Base-by-base conservation (phyloP, 1,140 invertebrate species). In the Dreissena rostriformis region DNA sequence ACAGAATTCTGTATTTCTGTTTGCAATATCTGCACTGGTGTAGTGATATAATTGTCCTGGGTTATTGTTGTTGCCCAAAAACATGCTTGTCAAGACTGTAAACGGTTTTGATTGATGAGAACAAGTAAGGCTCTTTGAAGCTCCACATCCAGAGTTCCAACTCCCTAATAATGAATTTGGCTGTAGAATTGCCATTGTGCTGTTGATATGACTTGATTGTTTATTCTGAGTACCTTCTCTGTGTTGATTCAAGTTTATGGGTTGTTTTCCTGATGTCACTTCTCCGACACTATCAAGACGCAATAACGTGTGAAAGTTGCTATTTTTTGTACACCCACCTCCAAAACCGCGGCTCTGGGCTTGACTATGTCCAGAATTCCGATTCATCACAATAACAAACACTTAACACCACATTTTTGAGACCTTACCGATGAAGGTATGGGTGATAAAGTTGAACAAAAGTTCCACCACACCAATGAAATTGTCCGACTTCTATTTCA, bases 11-110 rank as follows among this genome's bases (percentile, higher is more conserved):
- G 17, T 28, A 26, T 68, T 39, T 68, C 26, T 17, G 17, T 68
- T 68, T 4, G 26, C 6, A 19, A 68, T 28, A 26, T 68, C 29
- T 17, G 17, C 26, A 68, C 17, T 68, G 24, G 15, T 87, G 76
- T 87, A 71, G n/a, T 85, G 79, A 53, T 80, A 79, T 39, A 87
- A 67, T 52, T 82, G 71, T 4, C 51, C 65, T 15, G 52, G 66
- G 22, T 29, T 65, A 19, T 19, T 39, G 29, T 17, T 53, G n/a
- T 73, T 81, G 57, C 17, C 5, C 17, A n/a, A 19, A 61, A 61
- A 61, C 57, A 39, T 39, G 39, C 39, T 39, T 8, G 2, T 39
- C 2, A 39, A 39, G 39, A 39, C 4, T 39, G 39, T 39, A 8
- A 39, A 39, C 8, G 39, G 39, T 39, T 39, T 39, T 39, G 39